Conservation (phyloP, 2,888 invertebrate species). For the Chorisops tibialis region DNA sequence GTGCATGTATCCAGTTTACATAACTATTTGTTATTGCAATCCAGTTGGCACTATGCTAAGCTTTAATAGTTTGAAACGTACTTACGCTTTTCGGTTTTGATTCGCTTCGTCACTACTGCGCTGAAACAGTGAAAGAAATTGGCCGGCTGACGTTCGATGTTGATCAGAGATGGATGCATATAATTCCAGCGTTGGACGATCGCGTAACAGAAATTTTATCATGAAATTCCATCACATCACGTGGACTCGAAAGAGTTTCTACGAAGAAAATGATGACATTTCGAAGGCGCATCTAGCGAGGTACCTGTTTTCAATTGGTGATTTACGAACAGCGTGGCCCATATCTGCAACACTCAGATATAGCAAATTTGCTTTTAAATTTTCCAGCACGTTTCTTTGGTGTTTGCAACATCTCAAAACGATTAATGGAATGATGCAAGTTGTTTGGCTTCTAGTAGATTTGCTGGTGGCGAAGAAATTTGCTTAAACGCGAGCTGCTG, state of each 20-base stretch:
- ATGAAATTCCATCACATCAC: slow-evolving; percentile 12
- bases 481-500: too few relatives aligned
- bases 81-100: not conserved
- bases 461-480: too few relatives aligned
- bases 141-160: not conserved
- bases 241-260: not conserved
- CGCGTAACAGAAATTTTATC: slow-evolving; percentile 12
- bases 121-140: too few relatives aligned
- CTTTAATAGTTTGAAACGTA: not conserved
- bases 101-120: too few relatives aligned
- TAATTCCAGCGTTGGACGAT: not conserved
- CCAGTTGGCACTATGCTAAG: not conserved
- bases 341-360: not conserved
- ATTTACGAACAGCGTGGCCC: not conserved
- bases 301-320: not conserved
- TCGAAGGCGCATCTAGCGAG: not conserved
- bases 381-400: not conserved
- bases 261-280: slow-evolving; percentile 2
- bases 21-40: slow-evolving; percentile 2
- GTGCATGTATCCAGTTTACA: too few relatives aligned
- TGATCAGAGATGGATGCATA: not conserved
- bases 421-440: not conserved
- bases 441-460: not conserved
- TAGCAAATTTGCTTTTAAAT: not conserved
- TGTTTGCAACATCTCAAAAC: not conserved